Percentiles rank a stretch among this genome's conserved stretches.
Conservation (phyloP, 2,888 invertebrate species). For the Nymphalis urticae region DNA sequence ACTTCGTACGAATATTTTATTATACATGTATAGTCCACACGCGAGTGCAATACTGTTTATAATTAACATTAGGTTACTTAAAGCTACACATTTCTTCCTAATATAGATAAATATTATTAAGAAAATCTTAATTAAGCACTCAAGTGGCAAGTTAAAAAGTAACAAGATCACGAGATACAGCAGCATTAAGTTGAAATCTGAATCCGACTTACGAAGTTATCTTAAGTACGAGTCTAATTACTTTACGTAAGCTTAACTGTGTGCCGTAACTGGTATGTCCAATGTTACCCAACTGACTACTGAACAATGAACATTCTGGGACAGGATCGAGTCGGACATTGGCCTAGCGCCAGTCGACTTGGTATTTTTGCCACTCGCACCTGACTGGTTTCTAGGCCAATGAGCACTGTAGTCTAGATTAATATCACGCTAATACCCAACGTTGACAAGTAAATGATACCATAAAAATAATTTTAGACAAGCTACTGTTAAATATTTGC, state of each 20-base stretch:
- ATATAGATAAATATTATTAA: background rate
- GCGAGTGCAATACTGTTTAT: too few relatives aligned
- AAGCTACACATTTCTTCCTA: background rate
- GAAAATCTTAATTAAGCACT: background rate
- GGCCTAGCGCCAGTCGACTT: constrained; percentile 22
- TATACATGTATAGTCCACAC: too few relatives aligned
- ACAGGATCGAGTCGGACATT: constrained; percentile 12
- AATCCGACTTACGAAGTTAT: background rate
- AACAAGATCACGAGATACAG: background rate
- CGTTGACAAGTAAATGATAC: constrained; percentile 17
- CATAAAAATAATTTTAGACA: constrained; percentile 8
- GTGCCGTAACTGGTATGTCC: constrained; percentile 4
- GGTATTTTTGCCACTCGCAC: constrained; percentile 19
- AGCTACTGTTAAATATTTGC: background rate
- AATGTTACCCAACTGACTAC: constrained; percentile 1
- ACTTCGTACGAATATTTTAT: too few relatives aligned
- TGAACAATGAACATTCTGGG: constrained; percentile 20
- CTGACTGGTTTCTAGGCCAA: constrained; percentile 25
- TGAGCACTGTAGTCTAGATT: constrained; percentile 17
- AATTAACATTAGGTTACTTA: too few relatives aligned
- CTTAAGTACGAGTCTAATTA: constrained; percentile 1
- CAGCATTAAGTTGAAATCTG: background rate
- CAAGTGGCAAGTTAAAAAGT: background rate
- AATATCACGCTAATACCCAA: constrained; percentile 17
- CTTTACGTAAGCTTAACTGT: background rate